phyloP scores from a whole-genome alignment of 2,797 vertebrate genomes.

The Parotocinclus haroldoi region DNA sequence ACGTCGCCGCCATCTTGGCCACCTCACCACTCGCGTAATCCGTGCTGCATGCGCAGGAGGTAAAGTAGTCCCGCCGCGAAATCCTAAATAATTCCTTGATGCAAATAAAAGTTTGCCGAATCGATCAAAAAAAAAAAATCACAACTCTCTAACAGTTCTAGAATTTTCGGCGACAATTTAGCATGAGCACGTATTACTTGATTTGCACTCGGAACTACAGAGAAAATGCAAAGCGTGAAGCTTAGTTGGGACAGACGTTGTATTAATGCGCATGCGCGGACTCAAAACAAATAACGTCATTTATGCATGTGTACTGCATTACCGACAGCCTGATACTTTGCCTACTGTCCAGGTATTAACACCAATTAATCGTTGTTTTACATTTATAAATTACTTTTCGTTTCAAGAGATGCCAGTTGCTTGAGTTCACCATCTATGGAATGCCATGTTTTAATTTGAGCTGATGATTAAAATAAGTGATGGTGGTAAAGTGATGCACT shows the following conservation, averaged over 20 bases:
- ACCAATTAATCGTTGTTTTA: too few relatives aligned
- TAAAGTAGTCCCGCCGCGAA: conserved; percentile 28
- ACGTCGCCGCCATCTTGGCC: conserved; percentile 49
- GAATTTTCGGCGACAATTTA: conserved; percentile 4
- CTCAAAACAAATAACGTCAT: conserved; percentile 33
- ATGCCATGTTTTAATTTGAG: too few relatives aligned
- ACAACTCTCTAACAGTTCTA: background rate
- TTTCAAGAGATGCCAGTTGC: too few relatives aligned
- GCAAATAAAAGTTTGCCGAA: background rate
- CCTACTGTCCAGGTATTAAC: too few relatives aligned
- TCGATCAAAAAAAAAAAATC: background rate
- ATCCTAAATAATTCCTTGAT: background rate
- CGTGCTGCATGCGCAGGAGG: conserved; percentile 30
- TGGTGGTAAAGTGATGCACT: too few relatives aligned
- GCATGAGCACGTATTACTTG: conserved; percentile 14
- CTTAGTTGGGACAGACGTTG: conserved; percentile 24
- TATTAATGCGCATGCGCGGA: conserved; percentile 36
- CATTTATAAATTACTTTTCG: too few relatives aligned
- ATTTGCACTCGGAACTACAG: conserved; percentile 1
- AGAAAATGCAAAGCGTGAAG: conserved; percentile 23
- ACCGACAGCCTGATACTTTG: background rate
- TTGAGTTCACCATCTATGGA: too few relatives aligned
- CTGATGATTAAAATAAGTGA: too few relatives aligned
- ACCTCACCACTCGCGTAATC: conserved; percentile 32
- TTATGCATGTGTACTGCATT: conserved; percentile 29